Evolutionary conservation across 1,140 invertebrate genomes (phyloP), one percentile per base, ranked within the genome.

Genomic region (Drosophila suzukii): DNA sequence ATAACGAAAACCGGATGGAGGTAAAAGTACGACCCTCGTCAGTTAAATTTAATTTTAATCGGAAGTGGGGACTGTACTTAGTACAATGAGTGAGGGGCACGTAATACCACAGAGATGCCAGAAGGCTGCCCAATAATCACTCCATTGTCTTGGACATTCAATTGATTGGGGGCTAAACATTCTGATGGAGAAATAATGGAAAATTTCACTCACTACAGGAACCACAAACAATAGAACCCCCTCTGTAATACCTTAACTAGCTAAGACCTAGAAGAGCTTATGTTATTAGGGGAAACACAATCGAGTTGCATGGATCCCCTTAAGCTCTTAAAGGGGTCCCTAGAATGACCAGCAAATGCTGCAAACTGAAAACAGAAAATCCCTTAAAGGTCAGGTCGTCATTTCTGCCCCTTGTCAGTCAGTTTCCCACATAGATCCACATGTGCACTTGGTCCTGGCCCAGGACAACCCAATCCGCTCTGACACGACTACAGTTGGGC

Each of bases 401-500:
- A 36, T 43, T 27, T 32, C 30, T 46, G 17, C 12, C 30, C 39
- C 24, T 15, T 15, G 17, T 44, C 60, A 44, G 8, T 17, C 38
- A 20, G 8, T 24, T 34, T 6, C 27, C 20, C 8, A 11, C 50
- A 15, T 43, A 12, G 56, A 71, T 70, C 51, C 84, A 82, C 83
- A 88, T 79, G 76, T 86, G 83, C 32, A 51, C 54, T 59, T 51
- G 41, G 27, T 13, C 7, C 47, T 47, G 59, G 50, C 24, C 71
- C 55, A 57, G 75, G 75, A 77, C 71, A 66, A 66, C 59, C 68
- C 59, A 61, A 86, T 62, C 75, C 76, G 51, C 76, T 81, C 63
- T 76, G 83, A 78, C 83, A 86, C 50, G 57, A 62, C 51, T 86
- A 78, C 82, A 86, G 84, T 86, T 82, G 82, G 75, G 82, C 54